phyloP scores from a whole-genome alignment of 2,797 vertebrate species.

The Discoglossus pictus region DNA sequence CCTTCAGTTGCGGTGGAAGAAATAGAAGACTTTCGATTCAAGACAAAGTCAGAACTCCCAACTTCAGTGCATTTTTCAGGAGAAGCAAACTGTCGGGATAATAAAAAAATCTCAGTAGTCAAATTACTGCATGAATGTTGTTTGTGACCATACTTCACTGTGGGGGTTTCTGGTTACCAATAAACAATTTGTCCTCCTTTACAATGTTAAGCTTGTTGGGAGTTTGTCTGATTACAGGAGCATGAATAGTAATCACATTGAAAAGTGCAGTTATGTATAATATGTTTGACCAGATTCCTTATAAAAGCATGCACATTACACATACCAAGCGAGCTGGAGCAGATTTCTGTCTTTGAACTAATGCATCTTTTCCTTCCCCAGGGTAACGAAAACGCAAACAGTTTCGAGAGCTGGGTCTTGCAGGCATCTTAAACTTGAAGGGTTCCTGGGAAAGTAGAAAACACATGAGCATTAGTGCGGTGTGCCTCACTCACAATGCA shows the following conservation, averaged over 20 bases:
- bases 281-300: too few species aligned
- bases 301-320: background rate
- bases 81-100: conserved; percentile 56
- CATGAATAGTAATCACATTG: too few species aligned
- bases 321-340: conserved; percentile 78
- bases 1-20: conserved; percentile 71
- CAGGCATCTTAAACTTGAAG: conserved; percentile 95
- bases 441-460: conserved; percentile 70
- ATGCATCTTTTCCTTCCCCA: conserved; percentile 68
- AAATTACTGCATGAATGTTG: too few species aligned
- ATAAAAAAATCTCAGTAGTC: too few species aligned
- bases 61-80: conserved; percentile 29
- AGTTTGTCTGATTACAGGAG: too few species aligned
- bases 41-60: conserved; percentile 64
- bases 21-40: conserved; percentile 70
- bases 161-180: too few species aligned
- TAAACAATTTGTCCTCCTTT: too few species aligned
- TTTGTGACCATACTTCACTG: too few species aligned
- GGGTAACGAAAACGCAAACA: conserved; percentile 62
- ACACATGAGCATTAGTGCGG: too few species aligned
- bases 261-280: too few species aligned
- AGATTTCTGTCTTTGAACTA: conserved; percentile 76
- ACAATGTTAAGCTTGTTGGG: too few species aligned
- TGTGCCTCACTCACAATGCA: too few species aligned
- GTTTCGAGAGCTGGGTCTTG: conserved; percentile 75